Percentiles rank a stretch among this genome's conserved stretches.
phyloP scores from a whole-genome alignment of 2,888 invertebrate genomes.

The Amorpha juglandis region DNA sequence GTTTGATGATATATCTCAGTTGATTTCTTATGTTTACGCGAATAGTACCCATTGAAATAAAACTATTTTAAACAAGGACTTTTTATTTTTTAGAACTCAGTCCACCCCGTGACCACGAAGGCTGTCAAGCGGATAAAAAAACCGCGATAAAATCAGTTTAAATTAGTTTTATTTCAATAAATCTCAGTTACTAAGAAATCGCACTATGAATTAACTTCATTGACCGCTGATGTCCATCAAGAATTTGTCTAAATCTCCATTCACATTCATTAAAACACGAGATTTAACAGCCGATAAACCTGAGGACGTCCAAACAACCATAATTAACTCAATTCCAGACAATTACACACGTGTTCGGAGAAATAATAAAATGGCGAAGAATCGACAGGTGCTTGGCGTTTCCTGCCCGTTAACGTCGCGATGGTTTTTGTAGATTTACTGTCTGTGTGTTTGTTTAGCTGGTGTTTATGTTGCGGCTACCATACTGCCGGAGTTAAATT shows the following conservation, averaged over 20 bases:
- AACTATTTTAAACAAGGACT: no score
- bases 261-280: not conserved
- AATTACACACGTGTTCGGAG: constrained; percentile 13
- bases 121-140: no score
- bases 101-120: no score
- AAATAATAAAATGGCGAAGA: constrained; percentile 2
- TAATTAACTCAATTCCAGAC: constrained; percentile 19
- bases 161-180: no score
- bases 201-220: not conserved
- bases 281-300: constrained; percentile 8
- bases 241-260: not conserved
- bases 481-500: constrained; percentile 1
- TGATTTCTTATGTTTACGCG: no score
- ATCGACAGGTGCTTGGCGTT: constrained; percentile 18
- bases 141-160: no score
- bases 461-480: not conserved
- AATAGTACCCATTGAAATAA: no score
- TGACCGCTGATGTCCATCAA: not conserved
- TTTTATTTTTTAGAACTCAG: no score
- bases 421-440: constrained; percentile 18
- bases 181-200: not conserved
- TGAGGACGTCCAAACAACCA: not conserved
- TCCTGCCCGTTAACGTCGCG: constrained; percentile 12
- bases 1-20: no score
- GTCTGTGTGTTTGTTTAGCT: constrained; percentile 15